Percentiles rank a stretch among this genome's conserved stretches.
Evolutionary conservation across 2,113 vertebrate species (phyloP).

Genomic region (Muntiacus reevesi): DNA sequence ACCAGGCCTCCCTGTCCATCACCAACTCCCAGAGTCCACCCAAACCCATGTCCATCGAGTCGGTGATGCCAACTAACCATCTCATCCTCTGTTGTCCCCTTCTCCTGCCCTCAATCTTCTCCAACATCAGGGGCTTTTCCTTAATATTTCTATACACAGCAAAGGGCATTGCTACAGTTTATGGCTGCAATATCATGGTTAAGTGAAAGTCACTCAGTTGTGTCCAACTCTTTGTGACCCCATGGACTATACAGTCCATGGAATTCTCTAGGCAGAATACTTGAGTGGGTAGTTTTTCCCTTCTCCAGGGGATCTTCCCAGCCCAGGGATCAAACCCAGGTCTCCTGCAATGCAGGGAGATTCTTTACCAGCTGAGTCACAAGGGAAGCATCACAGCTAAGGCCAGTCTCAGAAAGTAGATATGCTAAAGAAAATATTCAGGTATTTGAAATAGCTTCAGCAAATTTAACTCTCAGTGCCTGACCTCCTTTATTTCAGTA

Average conservation of each 20-base stretch:
- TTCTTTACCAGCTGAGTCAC: not conserved
- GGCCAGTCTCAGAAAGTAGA: not conserved
- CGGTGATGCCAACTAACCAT: too few relatives aligned
- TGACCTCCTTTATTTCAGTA: not conserved
- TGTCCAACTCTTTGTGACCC: not conserved
- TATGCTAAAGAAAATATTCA: not conserved
- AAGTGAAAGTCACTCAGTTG: accelerated
- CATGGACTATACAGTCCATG: not conserved
- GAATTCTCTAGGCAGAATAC: not conserved
- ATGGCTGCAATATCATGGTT: not conserved
- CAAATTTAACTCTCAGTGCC: not conserved
- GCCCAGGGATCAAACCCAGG: not conserved
- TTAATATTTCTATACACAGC: not conserved
- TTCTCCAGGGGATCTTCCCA: not conserved
- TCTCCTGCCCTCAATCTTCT: too few relatives aligned
- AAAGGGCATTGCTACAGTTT: not conserved
- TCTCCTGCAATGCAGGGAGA: not conserved
- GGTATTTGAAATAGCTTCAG: not conserved
- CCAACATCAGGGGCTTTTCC: not conserved
- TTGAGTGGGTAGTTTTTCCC: not conserved
- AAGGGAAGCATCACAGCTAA: not conserved
- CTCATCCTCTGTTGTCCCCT: too few relatives aligned
- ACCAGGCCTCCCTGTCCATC: too few relatives aligned
- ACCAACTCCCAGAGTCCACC: too few relatives aligned
- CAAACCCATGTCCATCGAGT: too few relatives aligned